Percentiles rank a stretch among this genome's conserved stretches.
Evolutionary conservation across 92 coral and sea anemone species (phyloP).

Genomic region (Palythoa grandiflora): DNA sequence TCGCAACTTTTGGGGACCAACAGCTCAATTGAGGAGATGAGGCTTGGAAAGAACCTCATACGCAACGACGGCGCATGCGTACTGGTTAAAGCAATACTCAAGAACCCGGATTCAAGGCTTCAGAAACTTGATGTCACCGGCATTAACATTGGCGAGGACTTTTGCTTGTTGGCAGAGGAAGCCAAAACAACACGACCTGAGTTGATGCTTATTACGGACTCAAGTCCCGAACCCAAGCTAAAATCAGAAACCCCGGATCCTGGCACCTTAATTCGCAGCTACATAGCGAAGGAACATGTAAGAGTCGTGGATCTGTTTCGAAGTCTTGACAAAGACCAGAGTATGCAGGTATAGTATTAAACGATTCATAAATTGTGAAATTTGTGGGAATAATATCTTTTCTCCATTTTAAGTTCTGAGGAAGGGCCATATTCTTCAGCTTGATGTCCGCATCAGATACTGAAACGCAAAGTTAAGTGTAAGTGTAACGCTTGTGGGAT

Average conservation of each 20-base stretch:
- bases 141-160: constrained; percentile 66
- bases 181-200: constrained; percentile 59
- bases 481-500: no score
- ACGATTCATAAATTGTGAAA: background rate
- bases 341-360: constrained; percentile 69
- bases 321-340: constrained; percentile 81
- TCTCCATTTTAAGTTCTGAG: no score
- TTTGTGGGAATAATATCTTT: background rate
- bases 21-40: constrained; percentile 69
- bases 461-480: no score
- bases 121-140: constrained; percentile 77
- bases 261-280: constrained; percentile 73
- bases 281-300: constrained; percentile 88
- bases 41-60: constrained; percentile 76
- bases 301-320: constrained; percentile 82
- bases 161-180: constrained; percentile 64
- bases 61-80: constrained; percentile 83
- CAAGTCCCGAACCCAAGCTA: constrained; percentile 63
- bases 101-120: constrained; percentile 71
- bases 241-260: constrained; percentile 82
- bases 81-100: constrained; percentile 62
- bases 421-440: no score
- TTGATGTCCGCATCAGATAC: no score
- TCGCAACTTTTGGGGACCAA: constrained; percentile 65
- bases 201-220: constrained; percentile 72